Conservation (phyloP, 1,140 invertebrate genomes). For the Tetragnatha versicolor region DNA sequence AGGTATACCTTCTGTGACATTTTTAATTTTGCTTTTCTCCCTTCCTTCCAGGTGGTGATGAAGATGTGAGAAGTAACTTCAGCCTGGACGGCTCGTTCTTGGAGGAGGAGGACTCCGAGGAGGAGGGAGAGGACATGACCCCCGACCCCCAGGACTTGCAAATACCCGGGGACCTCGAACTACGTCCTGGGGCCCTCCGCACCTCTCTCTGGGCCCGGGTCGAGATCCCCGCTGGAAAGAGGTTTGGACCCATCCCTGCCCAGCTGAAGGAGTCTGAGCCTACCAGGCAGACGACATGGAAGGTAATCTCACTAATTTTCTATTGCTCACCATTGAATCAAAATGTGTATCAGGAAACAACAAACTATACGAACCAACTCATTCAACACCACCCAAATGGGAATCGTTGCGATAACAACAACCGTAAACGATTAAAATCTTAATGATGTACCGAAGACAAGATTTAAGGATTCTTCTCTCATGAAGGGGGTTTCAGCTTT, state of each 20-base stretch:
- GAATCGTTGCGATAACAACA: no score
- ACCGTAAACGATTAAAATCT: no score
- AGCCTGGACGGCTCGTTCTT: constrained; percentile 30
- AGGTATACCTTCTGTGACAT: no score
- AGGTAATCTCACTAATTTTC: no score
- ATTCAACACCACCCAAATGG: no score
- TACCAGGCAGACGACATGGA: constrained; percentile 28
- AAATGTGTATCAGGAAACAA: no score
- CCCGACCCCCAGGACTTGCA: constrained; percentile 1
- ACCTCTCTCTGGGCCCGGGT: constrained; percentile 32
- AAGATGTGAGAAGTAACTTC: constrained; percentile 19
- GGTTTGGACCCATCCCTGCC: constrained; percentile 50
- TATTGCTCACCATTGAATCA: no score
- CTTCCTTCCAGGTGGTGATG: constrained; percentile 35
- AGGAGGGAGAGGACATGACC: constrained; percentile 11
- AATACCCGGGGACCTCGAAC: constrained; percentile 46
- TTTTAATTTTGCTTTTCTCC: no score
- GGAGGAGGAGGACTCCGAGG: constrained; percentile 12
- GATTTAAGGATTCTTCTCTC: no score
- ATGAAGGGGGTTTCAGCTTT: no score
- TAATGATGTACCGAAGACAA: no score
- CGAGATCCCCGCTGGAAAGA: constrained; percentile 19
- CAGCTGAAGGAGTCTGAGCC: constrained; percentile 44
- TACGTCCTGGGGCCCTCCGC: constrained; percentile 17
- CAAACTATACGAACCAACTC: no score